Base-by-base conservation (phyloP, 1,140 invertebrate genomes). In the Pararge aegeria region DNA sequence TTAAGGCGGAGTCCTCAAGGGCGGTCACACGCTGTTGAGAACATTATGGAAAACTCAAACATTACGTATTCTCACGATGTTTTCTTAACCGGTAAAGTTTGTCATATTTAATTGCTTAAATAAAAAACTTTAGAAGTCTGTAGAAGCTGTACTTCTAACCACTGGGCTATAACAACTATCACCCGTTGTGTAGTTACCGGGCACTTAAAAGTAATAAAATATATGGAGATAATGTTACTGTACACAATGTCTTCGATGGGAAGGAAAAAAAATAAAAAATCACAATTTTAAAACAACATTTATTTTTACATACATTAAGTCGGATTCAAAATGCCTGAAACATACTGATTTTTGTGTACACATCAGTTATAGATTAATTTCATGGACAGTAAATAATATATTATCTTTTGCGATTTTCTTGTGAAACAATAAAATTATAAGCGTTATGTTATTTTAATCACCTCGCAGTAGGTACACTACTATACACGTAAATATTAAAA, bases 301-400 rank as follows among this genome's bases (percentile, higher is more conserved):
- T 88, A 88, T 89, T 89, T 87, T 89, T 89, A 89, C 83, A 89
- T 89, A 89, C 83, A 89, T 89, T 89, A 87, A 89, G 83, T 89
- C 83, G 82, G 85, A 89, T 89, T 89, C 85, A 89, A 89, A 89
- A 84, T 86, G 78, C 78, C 80, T 84, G 85, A 87, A 89, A 89
- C 83, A 82, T 88, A 88, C 85, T 87, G 83, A 87, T 88, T 68
- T 87, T 65, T 86, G 80, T 85, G 81, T 87, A 87, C 82, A 87
- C 82, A 85, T 85, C 83, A 87, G 83, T 85, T 81, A 78, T 72
- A 80, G 75, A 79, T 75, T 73, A 80, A 78, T 78, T 78, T 78
- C 69, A 78, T 81, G 83, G 80, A 87, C 80, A 85, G 75, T 87
- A 81, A 85, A 84, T 75, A 78, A 84, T 80, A 85, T 70, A 70